Evolutionary conservation across 1,140 invertebrate species (phyloP).

Genomic region (Drosophila repleta): DNA sequence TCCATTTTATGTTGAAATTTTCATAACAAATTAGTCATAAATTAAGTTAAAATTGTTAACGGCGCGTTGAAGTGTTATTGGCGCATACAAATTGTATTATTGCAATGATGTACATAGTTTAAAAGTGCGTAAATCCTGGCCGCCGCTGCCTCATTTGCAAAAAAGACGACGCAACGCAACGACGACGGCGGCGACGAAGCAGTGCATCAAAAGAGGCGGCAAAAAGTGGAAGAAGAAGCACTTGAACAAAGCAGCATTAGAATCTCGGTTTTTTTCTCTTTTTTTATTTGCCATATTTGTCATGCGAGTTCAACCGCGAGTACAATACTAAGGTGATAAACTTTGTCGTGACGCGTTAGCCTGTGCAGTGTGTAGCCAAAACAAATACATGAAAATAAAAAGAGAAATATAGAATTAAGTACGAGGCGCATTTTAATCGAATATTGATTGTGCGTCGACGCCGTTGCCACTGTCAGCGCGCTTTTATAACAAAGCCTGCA

Average conservation of each 20-base stretch:
- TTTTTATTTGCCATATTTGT: constrained; percentile 34
- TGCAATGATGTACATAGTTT: constrained; percentile 65
- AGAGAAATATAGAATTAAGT: constrained; percentile 21
- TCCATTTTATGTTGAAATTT: constrained; percentile 76
- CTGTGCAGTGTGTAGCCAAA: constrained; percentile 34
- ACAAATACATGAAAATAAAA: constrained; percentile 23
- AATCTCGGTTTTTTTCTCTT: constrained; percentile 36
- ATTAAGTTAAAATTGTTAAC: constrained; percentile 47
- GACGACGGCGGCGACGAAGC: constrained; percentile 70
- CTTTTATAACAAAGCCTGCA: constrained; percentile 21
- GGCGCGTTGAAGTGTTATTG: constrained; percentile 48
- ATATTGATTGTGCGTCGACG: constrained; percentile 58
- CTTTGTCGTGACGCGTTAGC: constrained; percentile 34
- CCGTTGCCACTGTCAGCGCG: constrained; percentile 19
- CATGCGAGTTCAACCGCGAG: constrained; percentile 27
- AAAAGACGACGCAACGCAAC: constrained; percentile 78
- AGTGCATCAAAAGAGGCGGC: constrained; percentile 80
- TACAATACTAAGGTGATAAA: constrained; percentile 32
- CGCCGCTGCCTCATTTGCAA: constrained; percentile 65
- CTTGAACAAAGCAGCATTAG: constrained; percentile 54
- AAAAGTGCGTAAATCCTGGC: constrained; percentile 68
- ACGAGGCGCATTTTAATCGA: constrained; percentile 43
- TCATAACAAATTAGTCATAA: constrained; percentile 63
- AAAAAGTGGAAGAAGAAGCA: constrained; percentile 77
- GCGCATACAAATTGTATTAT: constrained; percentile 26